Evolutionary conservation across 2,113 vertebrate genomes (phyloP).

Genomic region (Chroicocephalus ridibundus): DNA sequence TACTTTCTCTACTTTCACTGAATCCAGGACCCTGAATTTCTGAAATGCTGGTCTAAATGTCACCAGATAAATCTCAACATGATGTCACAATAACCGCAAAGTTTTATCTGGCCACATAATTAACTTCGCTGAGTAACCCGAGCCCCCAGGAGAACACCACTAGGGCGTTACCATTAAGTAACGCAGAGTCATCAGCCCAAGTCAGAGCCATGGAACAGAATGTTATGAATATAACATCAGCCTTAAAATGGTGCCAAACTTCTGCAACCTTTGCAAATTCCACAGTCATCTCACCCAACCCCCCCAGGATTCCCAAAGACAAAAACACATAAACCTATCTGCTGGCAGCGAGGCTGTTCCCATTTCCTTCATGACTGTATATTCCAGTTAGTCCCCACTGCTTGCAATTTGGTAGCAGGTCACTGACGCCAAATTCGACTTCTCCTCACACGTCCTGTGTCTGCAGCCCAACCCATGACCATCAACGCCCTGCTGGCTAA

Average conservation of each 20-base stretch:
- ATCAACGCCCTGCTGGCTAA: not conserved
- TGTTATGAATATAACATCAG: conserved; percentile 28
- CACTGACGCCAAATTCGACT: not conserved
- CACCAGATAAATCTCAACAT: not conserved
- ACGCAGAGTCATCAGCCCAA: not conserved
- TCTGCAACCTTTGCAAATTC: conserved; percentile 26
- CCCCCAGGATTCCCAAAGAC: not conserved
- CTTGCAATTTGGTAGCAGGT: not conserved
- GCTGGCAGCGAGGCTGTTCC: not conserved
- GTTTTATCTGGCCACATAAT: conserved; percentile 9
- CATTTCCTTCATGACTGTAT: not conserved
- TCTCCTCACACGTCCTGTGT: not conserved
- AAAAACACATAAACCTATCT: not conserved
- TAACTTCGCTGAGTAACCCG: not conserved
- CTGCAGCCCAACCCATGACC: conserved; percentile 37
- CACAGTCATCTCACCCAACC: not conserved
- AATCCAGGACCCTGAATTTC: not conserved
- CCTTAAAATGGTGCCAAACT: conserved; percentile 7
- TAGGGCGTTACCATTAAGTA: conserved; percentile 49
- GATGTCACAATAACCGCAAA: not conserved
- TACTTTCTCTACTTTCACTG: not conserved
- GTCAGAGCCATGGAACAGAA: conserved; percentile 39
- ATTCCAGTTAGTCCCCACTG: not conserved
- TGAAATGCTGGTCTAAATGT: not conserved
- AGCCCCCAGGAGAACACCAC: not conserved